Base-by-base conservation (phyloP, 2,113 vertebrate genomes). In the Sinocyclocheilus anshuiensis region DNA sequence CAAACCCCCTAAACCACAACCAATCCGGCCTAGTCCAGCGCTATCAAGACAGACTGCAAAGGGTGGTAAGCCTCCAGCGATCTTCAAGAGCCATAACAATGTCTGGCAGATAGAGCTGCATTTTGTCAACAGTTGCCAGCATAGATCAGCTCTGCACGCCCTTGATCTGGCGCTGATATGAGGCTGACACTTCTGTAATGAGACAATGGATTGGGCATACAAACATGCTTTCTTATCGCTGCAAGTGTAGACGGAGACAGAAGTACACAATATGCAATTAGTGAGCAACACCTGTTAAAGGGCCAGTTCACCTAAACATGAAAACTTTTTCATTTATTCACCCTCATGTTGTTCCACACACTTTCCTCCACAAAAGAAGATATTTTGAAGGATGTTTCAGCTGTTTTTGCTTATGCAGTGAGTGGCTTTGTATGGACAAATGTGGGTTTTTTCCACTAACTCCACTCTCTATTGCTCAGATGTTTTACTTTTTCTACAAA, bases 71-170 rank as follows among this genome's bases (percentile, higher is more conserved):
- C 72, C 71, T 69, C 86, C 87, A 83, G 83, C 86, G 83, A 15
- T 45, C 75, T 57, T 61, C 85, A 71, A 91, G 88, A 89, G 84
- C 82, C 84, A 59, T 87, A 79, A 22, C 57, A 16, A 72, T 89
- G 89, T 88, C 86, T 87, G 75, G 74, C 85, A 63, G 79, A 83
- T 26, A 86, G 80, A 86, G 84, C 72, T 55, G 24, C 92, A 88
- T 93, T 94, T 90, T 91, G 89, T 88, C 91, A 94, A 94, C 92
- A 94, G 88, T 92, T 92, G 90, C 81, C 90, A 81, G 76, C 72
- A 71, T 86, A 79, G 79, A 86, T 86, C 55, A 87, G 69, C 76
- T 72, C 74, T 26, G 59, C 50, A n/a, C 50, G 75, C 57, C 83
- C 77, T 89, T 87, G 85, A 89, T 88, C 81, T 80, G 63, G 24